A percentile compares a stretch with the other conserved stretches of the same genome.
phyloP scores from a whole-genome alignment of 1,140 invertebrate species.

The Cataglyphis hispanica region DNA sequence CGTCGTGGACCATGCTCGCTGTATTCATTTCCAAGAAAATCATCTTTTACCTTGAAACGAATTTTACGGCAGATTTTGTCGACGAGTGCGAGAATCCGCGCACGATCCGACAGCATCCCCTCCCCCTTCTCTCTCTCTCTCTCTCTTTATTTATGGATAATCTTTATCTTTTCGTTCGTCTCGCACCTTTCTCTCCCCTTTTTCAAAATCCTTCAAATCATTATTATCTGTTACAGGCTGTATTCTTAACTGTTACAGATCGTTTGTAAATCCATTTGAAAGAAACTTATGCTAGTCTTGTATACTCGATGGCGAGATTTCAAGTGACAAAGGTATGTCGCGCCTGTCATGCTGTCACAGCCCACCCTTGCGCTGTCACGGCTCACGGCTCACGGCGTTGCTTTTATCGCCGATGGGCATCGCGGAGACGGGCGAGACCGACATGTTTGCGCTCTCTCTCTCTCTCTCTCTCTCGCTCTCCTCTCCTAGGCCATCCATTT shows the following conservation, averaged over 20 bases:
- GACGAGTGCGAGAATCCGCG: conserved; percentile 11
- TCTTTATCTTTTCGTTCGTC: conserved; percentile 29
- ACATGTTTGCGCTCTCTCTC: conserved; percentile 21
- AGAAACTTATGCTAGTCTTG: neutral
- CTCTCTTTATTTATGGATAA: conserved; percentile 12
- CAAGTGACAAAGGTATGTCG: conserved; percentile 26
- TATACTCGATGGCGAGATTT: neutral
- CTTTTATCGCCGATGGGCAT: conserved; percentile 59
- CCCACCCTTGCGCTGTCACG: neutral
- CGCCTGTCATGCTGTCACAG: neutral
- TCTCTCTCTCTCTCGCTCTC: neutral
- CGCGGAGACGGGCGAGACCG: conserved; percentile 43
- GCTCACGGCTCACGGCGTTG: conserved; percentile 21
- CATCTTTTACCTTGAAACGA: conserved; percentile 73
- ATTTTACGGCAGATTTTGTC: conserved; percentile 74
- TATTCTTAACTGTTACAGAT: conserved; percentile 23
- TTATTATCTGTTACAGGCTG: conserved; percentile 15
- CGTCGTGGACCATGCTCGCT: conserved; percentile 72
- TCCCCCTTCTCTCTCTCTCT: neutral
- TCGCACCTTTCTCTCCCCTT: neutral
- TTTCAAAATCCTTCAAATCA: conserved; percentile 26
- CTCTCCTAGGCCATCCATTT: conserved; percentile 56
- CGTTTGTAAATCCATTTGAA: conserved; percentile 29
- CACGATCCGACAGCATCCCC: neutral
- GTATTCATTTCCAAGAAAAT: conserved; percentile 75